A percentile compares a stretch with the other conserved stretches of the same genome.
phyloP scores from a whole-genome alignment of 2,797 vertebrate genomes.

The Antrozous pallidus region DNA sequence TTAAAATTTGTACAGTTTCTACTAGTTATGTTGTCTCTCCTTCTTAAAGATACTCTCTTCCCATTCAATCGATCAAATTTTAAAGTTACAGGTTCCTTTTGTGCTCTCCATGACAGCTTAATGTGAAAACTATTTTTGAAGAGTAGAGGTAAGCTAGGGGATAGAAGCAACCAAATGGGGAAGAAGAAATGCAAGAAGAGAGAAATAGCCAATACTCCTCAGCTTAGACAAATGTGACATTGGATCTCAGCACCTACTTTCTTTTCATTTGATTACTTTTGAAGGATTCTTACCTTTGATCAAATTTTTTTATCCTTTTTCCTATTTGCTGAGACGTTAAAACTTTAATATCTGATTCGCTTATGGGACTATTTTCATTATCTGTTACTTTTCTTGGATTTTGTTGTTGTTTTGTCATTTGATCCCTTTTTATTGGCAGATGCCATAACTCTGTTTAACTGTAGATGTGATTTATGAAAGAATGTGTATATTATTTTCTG shows the following conservation, averaged over 20 bases:
- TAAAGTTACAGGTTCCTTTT: not conserved
- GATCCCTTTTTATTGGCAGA: not conserved
- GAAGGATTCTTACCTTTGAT: not conserved
- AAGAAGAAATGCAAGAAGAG: not conserved
- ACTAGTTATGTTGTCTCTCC: not conserved
- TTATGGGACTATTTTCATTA: not conserved
- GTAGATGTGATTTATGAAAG: not conserved
- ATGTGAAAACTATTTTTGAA: constrained; percentile 26
- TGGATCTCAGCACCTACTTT: not conserved
- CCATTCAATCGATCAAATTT: not conserved
- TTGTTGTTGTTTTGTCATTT: not conserved
- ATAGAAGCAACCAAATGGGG: not conserved
- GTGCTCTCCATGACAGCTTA: not conserved
- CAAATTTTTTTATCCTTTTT: not conserved
- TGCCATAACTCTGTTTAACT: not conserved
- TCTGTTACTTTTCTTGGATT: not conserved
- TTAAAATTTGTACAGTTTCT: not conserved
- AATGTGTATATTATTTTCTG: not conserved
- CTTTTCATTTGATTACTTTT: not conserved
- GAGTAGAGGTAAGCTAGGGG: not conserved
- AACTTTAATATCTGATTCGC: not conserved
- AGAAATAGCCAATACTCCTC: not conserved
- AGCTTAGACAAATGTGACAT: not conserved
- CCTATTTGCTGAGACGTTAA: not conserved
- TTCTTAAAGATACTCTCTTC: not conserved